Evolutionary conservation across 2,888 invertebrate species (phyloP).

Genomic region (Malthinus seriepunctatus): DNA sequence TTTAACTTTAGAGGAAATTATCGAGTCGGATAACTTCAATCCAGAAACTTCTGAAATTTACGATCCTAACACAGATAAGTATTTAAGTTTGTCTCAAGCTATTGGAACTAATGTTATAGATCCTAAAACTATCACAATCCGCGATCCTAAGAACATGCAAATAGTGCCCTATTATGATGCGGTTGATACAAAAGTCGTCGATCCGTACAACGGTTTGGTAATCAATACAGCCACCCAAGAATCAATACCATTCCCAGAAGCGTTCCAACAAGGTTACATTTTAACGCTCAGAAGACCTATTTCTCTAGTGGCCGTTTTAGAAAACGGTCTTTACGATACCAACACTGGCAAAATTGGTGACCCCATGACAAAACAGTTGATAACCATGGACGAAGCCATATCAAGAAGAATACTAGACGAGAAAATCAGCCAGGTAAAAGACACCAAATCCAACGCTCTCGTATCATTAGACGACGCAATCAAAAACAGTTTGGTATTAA

Average conservation of each 20-base stretch:
- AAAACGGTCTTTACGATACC: constrained; percentile 70
- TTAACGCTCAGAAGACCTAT: constrained; percentile 72
- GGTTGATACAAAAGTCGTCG: constrained; percentile 75
- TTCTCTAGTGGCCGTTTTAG: constrained; percentile 76
- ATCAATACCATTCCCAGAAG: constrained; percentile 70
- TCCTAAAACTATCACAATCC: constrained; percentile 74
- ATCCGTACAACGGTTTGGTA: constrained; percentile 73
- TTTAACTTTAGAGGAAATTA: constrained; percentile 71
- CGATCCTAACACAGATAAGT: constrained; percentile 63
- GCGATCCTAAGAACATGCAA: constrained; percentile 75
- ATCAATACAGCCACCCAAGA: constrained; percentile 71
- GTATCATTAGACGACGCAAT: constrained; percentile 77
- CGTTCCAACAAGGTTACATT: constrained; percentile 71
- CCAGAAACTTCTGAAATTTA: constrained; percentile 67
- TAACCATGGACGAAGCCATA: constrained; percentile 77
- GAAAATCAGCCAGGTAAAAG: constrained; percentile 78
- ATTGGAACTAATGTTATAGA: constrained; percentile 77
- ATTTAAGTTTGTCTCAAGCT: constrained; percentile 75
- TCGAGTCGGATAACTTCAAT: constrained; percentile 70
- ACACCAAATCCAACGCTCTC: constrained; percentile 72
- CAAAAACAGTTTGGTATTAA: constrained; percentile 67
- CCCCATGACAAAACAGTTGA: constrained; percentile 69
- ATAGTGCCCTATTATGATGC: constrained; percentile 80
- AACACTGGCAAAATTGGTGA: constrained; percentile 73
- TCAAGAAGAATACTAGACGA: constrained; percentile 80